Evolutionary conservation across 30 jellyfish, hydroid and myxozoan genomes (phyloP), one percentile per base, ranked within the genome.

Genomic region (Chrysaora quinquecirrha): DNA sequence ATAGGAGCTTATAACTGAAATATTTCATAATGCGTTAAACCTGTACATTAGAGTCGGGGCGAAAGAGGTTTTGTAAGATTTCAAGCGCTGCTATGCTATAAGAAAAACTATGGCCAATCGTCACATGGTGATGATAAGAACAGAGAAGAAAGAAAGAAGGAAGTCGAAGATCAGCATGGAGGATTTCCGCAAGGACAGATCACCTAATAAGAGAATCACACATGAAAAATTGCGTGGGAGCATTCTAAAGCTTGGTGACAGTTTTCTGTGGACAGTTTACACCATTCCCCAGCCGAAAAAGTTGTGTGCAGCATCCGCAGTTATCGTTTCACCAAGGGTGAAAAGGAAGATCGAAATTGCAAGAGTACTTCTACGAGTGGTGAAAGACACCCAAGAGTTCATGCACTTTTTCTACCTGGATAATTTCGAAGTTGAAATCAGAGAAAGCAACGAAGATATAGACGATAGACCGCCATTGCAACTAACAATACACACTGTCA

Each of bases 191-290:
- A 43, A 43, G 16, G 58, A 43, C 16, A 9, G 58, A 43, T 60
- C 73, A 0, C 2, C 3, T 14, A 60, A 16, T 24, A 60, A 60
- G 73, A 24, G 28, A 24, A 24, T 16, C 9, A 16, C 73, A 60
- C 32, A 16, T 24, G 32, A n/a, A 16, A 60, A 60, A 60, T 16
- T 60, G 73, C 19, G 23, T 14, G 73, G 73, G n/a, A 16, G 33
- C 73, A 60, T 60, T 60, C 23, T 60, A 60, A 60, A 24, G 32
- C 23, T n/a, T n/a, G 73, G 73, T 24, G 73, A 60, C 23, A 24
- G 32, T 24, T 60, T 16, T 24, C 73, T 60, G n/a, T 60, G 73
- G 73, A 60, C 73, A 60, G 73, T 60, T n/a, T 60, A 60, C 73
- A 60, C 71, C 11, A 9, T 60, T 60, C 32, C 73, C 32, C 31